A percentile compares a stretch with the other conserved stretches of the same genome.
phyloP scores from a whole-genome alignment of 1,140 invertebrate species.

The Saccostrea echinata region DNA sequence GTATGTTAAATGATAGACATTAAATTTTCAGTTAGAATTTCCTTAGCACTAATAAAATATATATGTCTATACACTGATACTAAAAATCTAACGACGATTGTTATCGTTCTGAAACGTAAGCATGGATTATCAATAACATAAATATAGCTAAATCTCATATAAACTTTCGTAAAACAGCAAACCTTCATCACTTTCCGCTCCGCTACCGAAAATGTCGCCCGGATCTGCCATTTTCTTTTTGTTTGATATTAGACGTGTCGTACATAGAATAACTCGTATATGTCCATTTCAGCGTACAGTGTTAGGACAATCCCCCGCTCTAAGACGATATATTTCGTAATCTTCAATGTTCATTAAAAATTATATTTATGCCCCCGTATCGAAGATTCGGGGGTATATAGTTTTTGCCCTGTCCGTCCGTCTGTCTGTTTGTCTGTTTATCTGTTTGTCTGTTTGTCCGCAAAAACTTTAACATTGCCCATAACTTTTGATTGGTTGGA shows the following conservation, averaged over 20 bases:
- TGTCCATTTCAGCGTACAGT: no score
- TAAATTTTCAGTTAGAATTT: not conserved
- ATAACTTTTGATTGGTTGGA: no score
- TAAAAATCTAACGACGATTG: not conserved
- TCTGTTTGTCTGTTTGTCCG: no score
- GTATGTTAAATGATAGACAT: not conserved
- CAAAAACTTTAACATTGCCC: no score
- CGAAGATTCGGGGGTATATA: no score
- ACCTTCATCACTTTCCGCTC: constrained; percentile 60
- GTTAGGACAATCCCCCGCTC: no score
- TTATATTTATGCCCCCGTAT: no score
- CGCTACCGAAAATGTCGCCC: constrained; percentile 65
- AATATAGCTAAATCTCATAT: not conserved
- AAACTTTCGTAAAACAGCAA: not conserved
- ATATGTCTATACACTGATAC: not conserved
- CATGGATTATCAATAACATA: not conserved
- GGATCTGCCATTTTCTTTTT: constrained; percentile 56
- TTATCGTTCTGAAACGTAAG: not conserved
- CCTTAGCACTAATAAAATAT: not conserved
- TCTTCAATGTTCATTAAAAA: no score
- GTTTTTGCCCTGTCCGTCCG: no score
- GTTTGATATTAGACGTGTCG: not conserved
- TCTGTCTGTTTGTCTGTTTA: no score
- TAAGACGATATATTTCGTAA: no score
- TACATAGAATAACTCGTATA: not conserved